Percentiles rank a stretch among this genome's conserved stretches.
Conservation (phyloP, 1,140 invertebrate species). For the Drosophila busckii region DNA sequence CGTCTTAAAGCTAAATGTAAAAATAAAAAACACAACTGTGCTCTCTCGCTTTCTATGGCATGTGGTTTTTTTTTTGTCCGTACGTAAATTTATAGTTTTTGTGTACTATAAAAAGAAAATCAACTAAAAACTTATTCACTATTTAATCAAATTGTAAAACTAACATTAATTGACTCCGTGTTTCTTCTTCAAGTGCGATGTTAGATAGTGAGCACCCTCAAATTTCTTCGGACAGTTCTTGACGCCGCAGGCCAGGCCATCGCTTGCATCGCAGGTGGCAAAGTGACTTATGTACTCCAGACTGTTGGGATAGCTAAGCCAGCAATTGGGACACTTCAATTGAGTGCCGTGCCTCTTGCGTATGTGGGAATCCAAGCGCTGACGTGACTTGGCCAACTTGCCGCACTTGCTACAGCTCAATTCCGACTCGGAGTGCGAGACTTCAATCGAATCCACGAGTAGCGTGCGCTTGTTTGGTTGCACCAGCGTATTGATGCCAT, state of each 20-base stretch:
- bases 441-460: slow-evolving; percentile 12
- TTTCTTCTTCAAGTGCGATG: slow-evolving; percentile 29
- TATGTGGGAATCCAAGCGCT: slow-evolving; percentile 42
- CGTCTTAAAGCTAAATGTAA: slow-evolving; percentile 1
- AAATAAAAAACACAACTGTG: too few relatives aligned
- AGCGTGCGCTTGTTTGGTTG: slow-evolving; percentile 40
- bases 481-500: slow-evolving; percentile 39
- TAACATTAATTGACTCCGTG: slow-evolving; percentile 28
- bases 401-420: slow-evolving; percentile 42
- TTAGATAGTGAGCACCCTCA: slow-evolving; percentile 10
- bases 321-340: slow-evolving; percentile 25
- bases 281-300: slow-evolving; percentile 37
- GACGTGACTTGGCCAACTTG: slow-evolving; percentile 19
- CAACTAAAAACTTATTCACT: background rate
- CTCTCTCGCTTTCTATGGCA: too few relatives aligned
- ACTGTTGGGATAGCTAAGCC: background rate
- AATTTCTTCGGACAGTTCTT: slow-evolving; percentile 32
- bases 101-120: background rate
- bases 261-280: background rate
- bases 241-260: slow-evolving; percentile 30
- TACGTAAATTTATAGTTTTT: too few relatives aligned
- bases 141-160: background rate
- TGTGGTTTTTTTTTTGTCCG: too few relatives aligned
- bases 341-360: slow-evolving; percentile 29
- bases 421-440: slow-evolving; percentile 1